Evolutionary conservation across 2,888 invertebrate genomes (phyloP).

Genomic region (Eupithecia tripunctaria): DNA sequence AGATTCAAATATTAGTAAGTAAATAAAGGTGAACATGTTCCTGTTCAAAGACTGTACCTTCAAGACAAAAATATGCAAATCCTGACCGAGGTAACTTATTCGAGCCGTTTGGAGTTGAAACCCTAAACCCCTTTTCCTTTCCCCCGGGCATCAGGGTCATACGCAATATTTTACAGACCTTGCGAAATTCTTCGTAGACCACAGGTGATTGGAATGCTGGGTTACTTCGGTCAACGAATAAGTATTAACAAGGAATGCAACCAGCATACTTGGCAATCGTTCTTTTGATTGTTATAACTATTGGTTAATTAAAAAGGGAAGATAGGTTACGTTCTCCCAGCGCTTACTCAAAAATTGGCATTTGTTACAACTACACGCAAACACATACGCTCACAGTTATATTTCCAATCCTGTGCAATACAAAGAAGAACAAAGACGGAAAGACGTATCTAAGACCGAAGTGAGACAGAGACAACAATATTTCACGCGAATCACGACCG

Average conservation of each 20-base stretch:
- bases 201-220: background rate
- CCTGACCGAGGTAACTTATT: background rate
- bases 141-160: background rate
- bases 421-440: no score
- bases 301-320: no score
- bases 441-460: no score
- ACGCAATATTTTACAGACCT: background rate
- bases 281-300: background rate
- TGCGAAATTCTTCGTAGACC: background rate
- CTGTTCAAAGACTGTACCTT: background rate
- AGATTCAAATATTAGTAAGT: background rate
- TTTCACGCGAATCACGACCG: no score
- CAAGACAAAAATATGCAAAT: background rate
- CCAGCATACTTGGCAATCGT: background rate
- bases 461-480: no score
- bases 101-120: background rate
- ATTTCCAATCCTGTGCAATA: no score
- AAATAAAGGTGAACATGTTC: background rate
- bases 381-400: no score
- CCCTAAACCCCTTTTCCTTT: background rate
- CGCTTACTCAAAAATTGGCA: no score
- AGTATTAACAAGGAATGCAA: background rate
- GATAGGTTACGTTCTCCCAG: no score
- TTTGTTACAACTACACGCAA: no score
- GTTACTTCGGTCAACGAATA: background rate